Evolutionary conservation across 2,888 invertebrate genomes (phyloP), one percentile per base, ranked within the genome.

Genomic region (Tortricodes alternella): DNA sequence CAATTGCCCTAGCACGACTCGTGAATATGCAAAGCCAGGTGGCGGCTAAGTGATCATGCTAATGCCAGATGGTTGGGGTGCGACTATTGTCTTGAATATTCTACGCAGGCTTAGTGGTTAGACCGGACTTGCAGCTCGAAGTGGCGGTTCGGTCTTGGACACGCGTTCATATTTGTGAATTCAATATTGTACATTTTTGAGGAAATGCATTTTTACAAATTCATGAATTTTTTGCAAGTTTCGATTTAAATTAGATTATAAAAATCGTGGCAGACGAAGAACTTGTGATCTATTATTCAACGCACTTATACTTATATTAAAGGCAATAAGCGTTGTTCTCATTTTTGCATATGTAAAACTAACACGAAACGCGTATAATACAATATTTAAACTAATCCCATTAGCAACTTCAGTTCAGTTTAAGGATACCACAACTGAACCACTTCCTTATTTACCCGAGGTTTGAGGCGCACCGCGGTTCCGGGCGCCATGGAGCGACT

Each of bases 21-120:
- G 41, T 55, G 55, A 55, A 55, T 55, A 55, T 55, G 55, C 55
- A 55, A 49, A 52, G 27, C 44, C 37, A 43, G 51, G 34, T 34
- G 24, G 55, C 32, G 41, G 55, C 34, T 53, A 53, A 53, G 53
- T 55, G 55, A 48, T 27, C 55, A 49, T 55, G 55, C 48, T 55
- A 55, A 55, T 55, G 39, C 41, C 39, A 39, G 41, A 15, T 34
- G 41, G 55, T 11, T 8, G 23, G 32, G 43, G 32, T 29, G 23
- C 38, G 32, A n/a, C 23, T 34, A 44, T 44, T 29, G 48, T 48
- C 48, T 41, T 41, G 55, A 55, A 55, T 55, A 49, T 53, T 53
- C 53, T 49, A 51, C 43, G 43, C 41, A 27, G 43, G 48, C 27
- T 49, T 55, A 43, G 55, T 41, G 48, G 55, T 55, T 37, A 16